A percentile compares a stretch with the other conserved stretches of the same genome.
Conservation (phyloP, 2,113 vertebrate genomes). For the Vidua chalybeata region DNA sequence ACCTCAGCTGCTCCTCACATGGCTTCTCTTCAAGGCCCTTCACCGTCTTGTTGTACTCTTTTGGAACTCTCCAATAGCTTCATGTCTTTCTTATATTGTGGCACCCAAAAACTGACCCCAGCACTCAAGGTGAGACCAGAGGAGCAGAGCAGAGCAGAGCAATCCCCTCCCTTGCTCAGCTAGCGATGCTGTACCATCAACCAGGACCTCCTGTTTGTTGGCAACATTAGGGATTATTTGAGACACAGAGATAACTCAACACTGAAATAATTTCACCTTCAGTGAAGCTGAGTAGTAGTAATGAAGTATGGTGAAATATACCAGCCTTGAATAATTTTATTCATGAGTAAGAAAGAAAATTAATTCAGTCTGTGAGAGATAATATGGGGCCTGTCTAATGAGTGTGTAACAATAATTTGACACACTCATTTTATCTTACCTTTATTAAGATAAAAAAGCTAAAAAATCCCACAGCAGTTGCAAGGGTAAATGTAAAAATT, state of each 20-base stretch:
- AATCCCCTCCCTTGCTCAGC: fast-evolving
- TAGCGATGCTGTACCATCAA: fast-evolving
- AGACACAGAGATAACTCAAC: neutral
- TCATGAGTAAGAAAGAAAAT: neutral
- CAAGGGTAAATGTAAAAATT: neutral
- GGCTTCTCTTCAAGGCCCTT: neutral
- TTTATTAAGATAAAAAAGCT: neutral
- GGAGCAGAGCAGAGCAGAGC: neutral
- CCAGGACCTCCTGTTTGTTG: neutral
- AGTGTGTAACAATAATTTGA: neutral
- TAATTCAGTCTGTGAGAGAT: neutral
- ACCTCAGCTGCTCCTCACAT: fast-evolving
- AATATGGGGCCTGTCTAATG: neutral
- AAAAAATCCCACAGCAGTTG: neutral
- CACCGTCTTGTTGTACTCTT: fast-evolving
- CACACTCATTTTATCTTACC: neutral
- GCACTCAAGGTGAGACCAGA: fast-evolving
- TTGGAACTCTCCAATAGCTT: neutral
- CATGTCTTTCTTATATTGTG: neutral
- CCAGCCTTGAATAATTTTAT: neutral
- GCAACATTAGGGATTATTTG: neutral
- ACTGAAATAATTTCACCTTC: neutral
- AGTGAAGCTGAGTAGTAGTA: neutral
- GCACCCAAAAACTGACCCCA: neutral
- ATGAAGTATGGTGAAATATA: neutral